Evolutionary conservation across 2,797 vertebrate species (phyloP).

Genomic region (Pelochelys cantorii): DNA sequence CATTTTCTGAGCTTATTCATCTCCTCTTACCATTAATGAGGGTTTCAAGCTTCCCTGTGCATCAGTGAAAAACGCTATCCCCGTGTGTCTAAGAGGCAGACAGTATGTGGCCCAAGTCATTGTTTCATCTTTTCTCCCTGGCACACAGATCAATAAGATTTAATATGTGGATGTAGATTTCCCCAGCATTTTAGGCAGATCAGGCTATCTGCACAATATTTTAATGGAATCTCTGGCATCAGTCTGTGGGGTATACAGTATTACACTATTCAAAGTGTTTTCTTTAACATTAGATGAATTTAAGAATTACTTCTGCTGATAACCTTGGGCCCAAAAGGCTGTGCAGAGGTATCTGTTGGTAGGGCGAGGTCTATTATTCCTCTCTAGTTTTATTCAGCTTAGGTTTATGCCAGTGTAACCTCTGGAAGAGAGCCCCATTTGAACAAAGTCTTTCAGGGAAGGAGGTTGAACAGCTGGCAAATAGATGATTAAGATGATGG

Average conservation of each 20-base stretch:
- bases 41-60: background rate
- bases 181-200: slow-evolving; percentile 17
- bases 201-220: slow-evolving; percentile 28
- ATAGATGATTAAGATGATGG: accelerated
- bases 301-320: slow-evolving; percentile 42
- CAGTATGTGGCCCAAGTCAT: background rate
- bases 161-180: slow-evolving; percentile 47
- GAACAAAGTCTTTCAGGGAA: background rate
- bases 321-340: background rate
- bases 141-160: background rate
- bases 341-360: background rate
- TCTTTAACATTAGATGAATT: slow-evolving; percentile 58
- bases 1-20: background rate
- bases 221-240: slow-evolving; percentile 67
- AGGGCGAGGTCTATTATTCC: background rate
- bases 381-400: background rate
- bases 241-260: slow-evolving; percentile 52
- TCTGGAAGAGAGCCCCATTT: background rate
- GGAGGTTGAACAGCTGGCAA: background rate
- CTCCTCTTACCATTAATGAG: background rate
- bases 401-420: background rate
- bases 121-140: slow-evolving; percentile 9
- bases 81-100: background rate
- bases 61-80: background rate
- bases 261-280: slow-evolving; percentile 65